Base-by-base conservation (phyloP, 2,797 vertebrate species). In the Phataginus tetradactyla region DNA sequence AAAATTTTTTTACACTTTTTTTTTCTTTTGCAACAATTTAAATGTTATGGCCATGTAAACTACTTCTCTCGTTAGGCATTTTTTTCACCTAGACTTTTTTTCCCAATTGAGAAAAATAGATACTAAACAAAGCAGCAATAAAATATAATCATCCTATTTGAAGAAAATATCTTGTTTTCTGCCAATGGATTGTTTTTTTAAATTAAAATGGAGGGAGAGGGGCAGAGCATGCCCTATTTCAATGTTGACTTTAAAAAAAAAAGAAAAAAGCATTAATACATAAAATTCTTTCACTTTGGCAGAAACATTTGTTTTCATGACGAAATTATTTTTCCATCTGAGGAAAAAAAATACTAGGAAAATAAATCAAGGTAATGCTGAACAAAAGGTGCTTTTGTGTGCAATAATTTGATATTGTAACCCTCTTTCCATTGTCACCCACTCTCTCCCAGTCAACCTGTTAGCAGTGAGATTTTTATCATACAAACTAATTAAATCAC, bases 81-180 rank as follows among this genome's bases (percentile, higher is more conserved):
- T 80, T 97, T 96, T 88, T 96, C 94, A 95, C 89, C 94, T 97
- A 96, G 95, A 96, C 68, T 93, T 94, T 97, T 93, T 91, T 96
- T 55, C 72, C 94, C 89, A 87, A 74, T 61, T 96, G 86, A 96
- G 92, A 95, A 94, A 97, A 93, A 90, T 90, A 93, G 89, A 91
- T 92, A 96, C 97, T 97, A 96, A 97, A 96, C 75, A 94, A 97
- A 92, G 29, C 83, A 97, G 96, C 95, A 97, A 96, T 97, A 97
- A 97, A 93, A 96, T 96, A 80, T 94, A 89, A 94, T 96, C 86
- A 95, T 57, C 85, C 42, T 72, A 83, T 93, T 84, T 94, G 94
- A 95, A 83, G 81, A 91, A 96, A 96, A n/a, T 72, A 92, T 32
- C 74, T 96, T 77, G 53, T 49, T 95, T 96, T 97, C 92, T 96